Conservation (phyloP, 2,797 vertebrate species). For the Vultur gryphus region DNA sequence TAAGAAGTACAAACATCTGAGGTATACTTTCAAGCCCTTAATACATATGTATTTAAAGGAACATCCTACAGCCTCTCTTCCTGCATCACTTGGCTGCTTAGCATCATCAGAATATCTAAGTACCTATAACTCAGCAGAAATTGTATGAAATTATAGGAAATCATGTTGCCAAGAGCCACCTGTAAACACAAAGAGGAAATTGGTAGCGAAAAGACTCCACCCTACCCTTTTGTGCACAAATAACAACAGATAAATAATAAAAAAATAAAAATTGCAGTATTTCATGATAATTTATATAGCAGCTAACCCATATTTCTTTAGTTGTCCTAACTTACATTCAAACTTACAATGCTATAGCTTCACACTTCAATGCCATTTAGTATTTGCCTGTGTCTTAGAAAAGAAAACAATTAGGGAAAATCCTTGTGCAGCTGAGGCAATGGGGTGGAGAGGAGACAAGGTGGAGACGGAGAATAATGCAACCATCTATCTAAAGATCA, state of each 20-base stretch:
- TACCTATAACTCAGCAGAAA: not conserved
- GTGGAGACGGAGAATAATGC: not conserved
- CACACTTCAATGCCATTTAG: not conserved
- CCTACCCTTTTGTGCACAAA: not conserved
- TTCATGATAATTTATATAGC: not conserved
- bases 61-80: not conserved
- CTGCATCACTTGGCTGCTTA: not conserved
- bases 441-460: not conserved
- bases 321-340: not conserved
- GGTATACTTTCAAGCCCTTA: not conserved
- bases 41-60: not conserved
- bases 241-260: not conserved
- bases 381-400: not conserved
- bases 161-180: not conserved
- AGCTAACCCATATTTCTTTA: not conserved
- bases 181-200: not conserved
- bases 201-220: not conserved
- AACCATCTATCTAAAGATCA: not conserved
- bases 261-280: not conserved
- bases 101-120: not conserved
- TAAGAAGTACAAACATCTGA: not conserved
- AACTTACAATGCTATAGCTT: not conserved
- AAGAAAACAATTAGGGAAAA: not conserved
- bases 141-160: not conserved
- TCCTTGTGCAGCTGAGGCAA: not conserved